A percentile compares a stretch with the other conserved stretches of the same genome.
phyloP scores from a whole-genome alignment of 1,140 invertebrate species.

The Drosophila eugracilis region DNA sequence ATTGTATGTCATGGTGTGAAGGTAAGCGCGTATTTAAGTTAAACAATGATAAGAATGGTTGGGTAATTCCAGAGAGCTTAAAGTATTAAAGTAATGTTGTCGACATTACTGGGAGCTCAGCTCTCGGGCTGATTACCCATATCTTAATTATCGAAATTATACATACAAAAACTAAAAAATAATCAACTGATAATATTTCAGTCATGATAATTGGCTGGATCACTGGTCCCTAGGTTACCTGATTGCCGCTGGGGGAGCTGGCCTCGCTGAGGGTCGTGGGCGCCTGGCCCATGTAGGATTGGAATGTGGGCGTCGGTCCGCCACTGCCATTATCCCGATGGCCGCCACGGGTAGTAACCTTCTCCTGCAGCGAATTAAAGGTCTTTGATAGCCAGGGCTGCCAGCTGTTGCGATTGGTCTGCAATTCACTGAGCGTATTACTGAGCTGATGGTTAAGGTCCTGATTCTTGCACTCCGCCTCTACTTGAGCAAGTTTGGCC shows the following conservation, averaged over 20 bases:
- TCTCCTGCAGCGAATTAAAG: slow-evolving; percentile 82
- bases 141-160: slow-evolving; percentile 26
- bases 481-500: slow-evolving; percentile 98
- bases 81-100: no score
- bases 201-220: slow-evolving; percentile 10
- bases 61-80: slow-evolving; percentile 15
- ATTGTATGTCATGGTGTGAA: slow-evolving; percentile 30
- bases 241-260: slow-evolving; percentile 80
- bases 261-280: slow-evolving; percentile 74
- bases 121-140: slow-evolving; percentile 5
- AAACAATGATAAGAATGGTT: slow-evolving; percentile 58
- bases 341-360: slow-evolving; percentile 71
- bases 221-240: slow-evolving; percentile 70
- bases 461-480: slow-evolving; percentile 98
- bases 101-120: slow-evolving; percentile 25
- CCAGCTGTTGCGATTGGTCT: slow-evolving; percentile 89
- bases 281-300: slow-evolving; percentile 76
- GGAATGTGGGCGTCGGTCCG: slow-evolving; percentile 73
- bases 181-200: slow-evolving; percentile 24
- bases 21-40: slow-evolving; percentile 52
- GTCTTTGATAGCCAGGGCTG: slow-evolving; percentile 96
- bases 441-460: slow-evolving; percentile 97
- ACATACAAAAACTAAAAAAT: slow-evolving; percentile 32
- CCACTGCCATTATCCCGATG: slow-evolving; percentile 59
- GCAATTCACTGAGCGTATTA: slow-evolving; percentile 91